These are phyloP conservation scores for Dendrolimus houi DNA, from an alignment of 2,888 invertebrate species.

Conservation along the genomic window DNA sequence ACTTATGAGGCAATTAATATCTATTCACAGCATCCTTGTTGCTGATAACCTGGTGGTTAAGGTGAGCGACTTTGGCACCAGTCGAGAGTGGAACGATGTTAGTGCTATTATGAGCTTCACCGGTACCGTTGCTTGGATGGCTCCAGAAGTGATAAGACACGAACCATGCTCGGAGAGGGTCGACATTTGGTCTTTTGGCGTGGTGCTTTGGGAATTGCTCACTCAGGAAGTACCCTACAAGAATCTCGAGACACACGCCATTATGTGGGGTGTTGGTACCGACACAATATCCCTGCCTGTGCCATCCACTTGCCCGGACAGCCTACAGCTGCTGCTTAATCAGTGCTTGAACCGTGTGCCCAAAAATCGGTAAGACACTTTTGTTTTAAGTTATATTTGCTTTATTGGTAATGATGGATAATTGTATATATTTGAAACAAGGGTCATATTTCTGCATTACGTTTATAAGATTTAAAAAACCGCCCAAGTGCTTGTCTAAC, in stretches of 20 bases:
- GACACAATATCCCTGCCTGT: conserved; percentile 94
- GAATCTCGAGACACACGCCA: conserved; percentile 91
- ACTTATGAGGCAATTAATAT: no score
- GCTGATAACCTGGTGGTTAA: conserved; percentile 89
- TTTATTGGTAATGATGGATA: background rate
- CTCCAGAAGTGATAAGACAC: conserved; percentile 97
- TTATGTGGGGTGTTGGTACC: conserved; percentile 98
- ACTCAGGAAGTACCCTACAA: conserved; percentile 82
- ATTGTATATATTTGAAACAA: no score
- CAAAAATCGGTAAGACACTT: conserved; percentile 76
- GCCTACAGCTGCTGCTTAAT: conserved; percentile 89
- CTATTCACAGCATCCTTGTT: conserved; percentile 83
- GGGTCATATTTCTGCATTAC: no score
- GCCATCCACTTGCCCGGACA: conserved; percentile 92
- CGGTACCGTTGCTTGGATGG: conserved; percentile 99
- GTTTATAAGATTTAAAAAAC: no score
- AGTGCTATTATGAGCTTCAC: conserved; percentile 98
- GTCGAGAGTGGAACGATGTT: conserved; percentile 95
- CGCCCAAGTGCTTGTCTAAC: no score
- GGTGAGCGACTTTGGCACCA: conserved; percentile 98
- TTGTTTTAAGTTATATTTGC: background rate
- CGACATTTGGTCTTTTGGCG: conserved; percentile 99
- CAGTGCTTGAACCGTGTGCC: conserved; percentile 96
- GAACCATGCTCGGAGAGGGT: conserved; percentile 98
- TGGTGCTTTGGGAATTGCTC: conserved; percentile 97